Percentiles rank a stretch among this genome's conserved stretches.
Conservation (phyloP, 2,888 invertebrate species). For the Lamellibrachia satsuma region DNA sequence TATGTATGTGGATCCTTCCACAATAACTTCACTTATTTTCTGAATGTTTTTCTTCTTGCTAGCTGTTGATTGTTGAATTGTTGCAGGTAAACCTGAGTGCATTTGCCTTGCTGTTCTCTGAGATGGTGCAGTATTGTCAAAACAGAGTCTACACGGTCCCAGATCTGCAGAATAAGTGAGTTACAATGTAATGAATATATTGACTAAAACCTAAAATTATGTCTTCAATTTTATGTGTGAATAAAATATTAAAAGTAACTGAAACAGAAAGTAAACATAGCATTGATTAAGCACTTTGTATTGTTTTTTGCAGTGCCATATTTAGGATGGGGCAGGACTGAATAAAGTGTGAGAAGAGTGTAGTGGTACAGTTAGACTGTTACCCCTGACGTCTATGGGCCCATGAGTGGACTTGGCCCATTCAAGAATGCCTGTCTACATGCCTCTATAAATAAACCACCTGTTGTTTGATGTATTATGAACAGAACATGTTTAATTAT, state of each 20-base stretch:
- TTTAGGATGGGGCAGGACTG: neutral
- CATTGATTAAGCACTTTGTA: neutral
- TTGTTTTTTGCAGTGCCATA: neutral
- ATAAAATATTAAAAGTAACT: too few relatives aligned
- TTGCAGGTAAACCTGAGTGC: conserved; percentile 79
- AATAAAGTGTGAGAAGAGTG: neutral
- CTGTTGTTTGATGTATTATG: too few relatives aligned
- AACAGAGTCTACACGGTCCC: conserved; percentile 87
- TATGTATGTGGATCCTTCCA: too few relatives aligned
- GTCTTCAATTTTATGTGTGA: too few relatives aligned
- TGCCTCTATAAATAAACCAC: neutral
- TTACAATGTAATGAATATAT: neutral
- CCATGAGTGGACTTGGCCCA: neutral
- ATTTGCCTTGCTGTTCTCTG: conserved; percentile 95
- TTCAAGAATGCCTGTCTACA: neutral
- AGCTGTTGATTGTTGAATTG: neutral
- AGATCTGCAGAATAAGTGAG: conserved; percentile 86
- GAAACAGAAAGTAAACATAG: neutral
- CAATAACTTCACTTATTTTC: neutral
- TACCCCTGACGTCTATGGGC: neutral
- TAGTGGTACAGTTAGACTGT: neutral
- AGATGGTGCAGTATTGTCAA: conserved; percentile 97
- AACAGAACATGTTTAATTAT: neutral
- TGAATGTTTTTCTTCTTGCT: neutral
- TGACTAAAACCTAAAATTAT: too few relatives aligned